phyloP scores from a whole-genome alignment of 2,888 invertebrate genomes.

The Lepidochrysops patricia region DNA sequence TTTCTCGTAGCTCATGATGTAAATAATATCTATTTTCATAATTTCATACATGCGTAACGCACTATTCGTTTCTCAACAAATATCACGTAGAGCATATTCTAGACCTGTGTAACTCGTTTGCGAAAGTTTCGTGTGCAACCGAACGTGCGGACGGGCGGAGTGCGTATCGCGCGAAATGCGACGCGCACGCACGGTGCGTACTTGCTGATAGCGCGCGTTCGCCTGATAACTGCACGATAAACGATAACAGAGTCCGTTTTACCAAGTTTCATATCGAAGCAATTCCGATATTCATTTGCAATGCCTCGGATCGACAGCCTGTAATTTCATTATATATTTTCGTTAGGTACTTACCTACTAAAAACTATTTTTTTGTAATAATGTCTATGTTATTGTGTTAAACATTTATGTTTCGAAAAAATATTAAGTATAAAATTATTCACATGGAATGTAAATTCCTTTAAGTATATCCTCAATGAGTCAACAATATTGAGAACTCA shows the following conservation, averaged over 20 bases:
- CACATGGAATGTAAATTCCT: too few species aligned
- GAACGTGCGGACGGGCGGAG: constrained; percentile 44
- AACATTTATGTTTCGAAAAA: too few species aligned
- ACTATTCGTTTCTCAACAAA: constrained; percentile 48
- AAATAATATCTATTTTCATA: constrained; percentile 30
- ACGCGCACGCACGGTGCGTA: constrained; percentile 54
- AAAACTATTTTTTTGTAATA: too few species aligned
- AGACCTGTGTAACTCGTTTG: constrained; percentile 53
- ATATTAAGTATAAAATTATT: too few species aligned
- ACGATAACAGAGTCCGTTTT: constrained; percentile 41
- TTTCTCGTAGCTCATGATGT: background rate
- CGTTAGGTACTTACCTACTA: too few species aligned
- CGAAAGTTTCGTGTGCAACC: constrained; percentile 63
- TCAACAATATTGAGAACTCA: background rate
- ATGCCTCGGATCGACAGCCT: background rate
- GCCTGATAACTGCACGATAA: constrained; percentile 41
- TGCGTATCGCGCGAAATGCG: constrained; percentile 61
- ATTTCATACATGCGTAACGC: constrained; percentile 61
- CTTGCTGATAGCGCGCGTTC: constrained; percentile 59
- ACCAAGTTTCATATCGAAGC: constrained; percentile 14
- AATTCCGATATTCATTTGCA: constrained; percentile 2
- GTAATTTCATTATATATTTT: background rate
- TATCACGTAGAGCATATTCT: constrained; percentile 59
- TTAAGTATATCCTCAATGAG: background rate
- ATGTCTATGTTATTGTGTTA: too few species aligned